Conservation (phyloP, 2,888 invertebrate genomes). For the Erebia palarica region DNA sequence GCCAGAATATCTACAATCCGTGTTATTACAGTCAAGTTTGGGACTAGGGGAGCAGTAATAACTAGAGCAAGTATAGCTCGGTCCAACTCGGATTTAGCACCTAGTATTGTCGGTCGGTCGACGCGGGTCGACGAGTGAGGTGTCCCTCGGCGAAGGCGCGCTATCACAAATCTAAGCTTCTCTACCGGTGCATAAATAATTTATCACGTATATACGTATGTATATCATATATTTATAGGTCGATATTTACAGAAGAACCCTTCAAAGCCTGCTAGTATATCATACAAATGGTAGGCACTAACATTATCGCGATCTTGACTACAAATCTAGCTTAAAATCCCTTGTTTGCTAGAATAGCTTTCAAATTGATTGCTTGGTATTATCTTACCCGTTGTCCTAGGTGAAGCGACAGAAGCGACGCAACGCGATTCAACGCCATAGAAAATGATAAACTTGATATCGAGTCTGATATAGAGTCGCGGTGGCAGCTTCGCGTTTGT, state of each 20-base stretch:
- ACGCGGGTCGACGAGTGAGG: slow-evolving; percentile 49
- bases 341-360: neutral
- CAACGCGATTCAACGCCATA: too few relatives aligned
- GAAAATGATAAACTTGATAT: too few relatives aligned
- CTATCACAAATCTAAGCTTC: slow-evolving; percentile 80
- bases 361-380: neutral
- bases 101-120: slow-evolving; percentile 81
- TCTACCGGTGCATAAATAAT: slow-evolving; percentile 79
- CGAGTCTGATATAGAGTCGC: too few relatives aligned
- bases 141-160: slow-evolving; percentile 29
- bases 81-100: slow-evolving; percentile 78
- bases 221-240: slow-evolving; percentile 75
- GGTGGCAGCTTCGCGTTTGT: too few relatives aligned
- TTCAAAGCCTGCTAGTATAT: slow-evolving; percentile 41
- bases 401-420: too few relatives aligned
- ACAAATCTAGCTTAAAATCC: neutral
- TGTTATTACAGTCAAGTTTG: neutral
- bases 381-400: too few relatives aligned
- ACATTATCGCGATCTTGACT: neutral
- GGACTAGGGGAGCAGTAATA: slow-evolving; percentile 50
- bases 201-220: slow-evolving; percentile 79
- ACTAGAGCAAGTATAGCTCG: slow-evolving; percentile 73
- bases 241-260: slow-evolving; percentile 71
- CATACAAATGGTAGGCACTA: neutral
- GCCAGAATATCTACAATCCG: too few relatives aligned